Conservation (phyloP, 2,888 invertebrate genomes). For the Augiades crinisus region DNA sequence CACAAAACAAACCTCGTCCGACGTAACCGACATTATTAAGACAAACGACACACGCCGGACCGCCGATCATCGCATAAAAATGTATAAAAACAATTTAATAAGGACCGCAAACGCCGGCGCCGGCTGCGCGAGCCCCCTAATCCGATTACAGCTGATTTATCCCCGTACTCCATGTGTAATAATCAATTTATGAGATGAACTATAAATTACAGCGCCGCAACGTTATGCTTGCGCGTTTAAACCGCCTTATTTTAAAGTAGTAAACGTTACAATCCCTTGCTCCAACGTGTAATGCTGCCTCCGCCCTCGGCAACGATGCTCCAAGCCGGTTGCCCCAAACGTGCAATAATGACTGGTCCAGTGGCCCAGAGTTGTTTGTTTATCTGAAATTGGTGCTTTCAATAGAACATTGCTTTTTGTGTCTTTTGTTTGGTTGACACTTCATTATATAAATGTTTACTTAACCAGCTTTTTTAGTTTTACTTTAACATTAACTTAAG, state of each 20-base stretch:
- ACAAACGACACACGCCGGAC: conserved; percentile 10
- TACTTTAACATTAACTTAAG: too few relatives aligned
- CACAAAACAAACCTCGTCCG: conserved; percentile 4
- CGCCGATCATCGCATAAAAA: conserved; percentile 29
- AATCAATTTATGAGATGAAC: conserved; percentile 72
- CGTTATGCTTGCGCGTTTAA: not conserved
- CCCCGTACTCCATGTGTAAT: conserved; percentile 59
- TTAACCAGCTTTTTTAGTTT: too few relatives aligned
- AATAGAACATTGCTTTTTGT: conserved; percentile 1
- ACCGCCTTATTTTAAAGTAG: conserved; percentile 17
- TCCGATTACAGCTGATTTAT: conserved; percentile 67
- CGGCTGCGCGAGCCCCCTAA: conserved; percentile 39
- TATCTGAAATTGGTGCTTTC: conserved; percentile 18
- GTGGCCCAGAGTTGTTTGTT: conserved; percentile 42
- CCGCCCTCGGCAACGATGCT: not conserved
- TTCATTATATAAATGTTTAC: not conserved
- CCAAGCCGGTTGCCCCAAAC: conserved; percentile 43
- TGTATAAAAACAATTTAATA: conserved; percentile 40
- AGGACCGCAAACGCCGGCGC: conserved; percentile 34
- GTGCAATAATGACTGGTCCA: conserved; percentile 55
- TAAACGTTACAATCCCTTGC: conserved; percentile 3
- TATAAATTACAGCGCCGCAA: conserved; percentile 56
- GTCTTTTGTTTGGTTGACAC: conserved; percentile 3
- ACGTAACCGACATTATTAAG: conserved; percentile 14
- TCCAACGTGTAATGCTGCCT: not conserved